These are phyloP conservation scores for Phrynocephalus vlangalii DNA, from an alignment of 2,797 vertebrate species.

Conservation along the genomic window DNA sequence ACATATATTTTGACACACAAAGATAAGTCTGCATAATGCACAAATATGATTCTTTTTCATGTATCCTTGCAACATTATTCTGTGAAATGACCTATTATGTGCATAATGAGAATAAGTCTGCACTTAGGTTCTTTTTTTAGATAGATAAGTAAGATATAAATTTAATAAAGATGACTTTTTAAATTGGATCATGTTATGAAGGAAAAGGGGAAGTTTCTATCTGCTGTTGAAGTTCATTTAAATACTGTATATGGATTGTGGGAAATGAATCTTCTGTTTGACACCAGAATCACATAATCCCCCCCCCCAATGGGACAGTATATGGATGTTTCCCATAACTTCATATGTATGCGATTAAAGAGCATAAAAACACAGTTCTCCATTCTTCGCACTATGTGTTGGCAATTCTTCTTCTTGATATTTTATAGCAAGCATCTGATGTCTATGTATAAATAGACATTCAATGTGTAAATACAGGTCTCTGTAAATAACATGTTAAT, in stretches of 20 bases:
- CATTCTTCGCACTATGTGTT: neutral
- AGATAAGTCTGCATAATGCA: neutral
- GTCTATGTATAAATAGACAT: conserved; percentile 15
- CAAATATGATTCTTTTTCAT: neutral
- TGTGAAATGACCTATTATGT: neutral
- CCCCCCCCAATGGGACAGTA: neutral
- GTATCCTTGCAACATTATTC: neutral
- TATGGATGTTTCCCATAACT: neutral
- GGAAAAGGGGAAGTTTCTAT: neutral
- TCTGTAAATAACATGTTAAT: neutral
- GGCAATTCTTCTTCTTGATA: neutral
- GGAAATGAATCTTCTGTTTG: neutral
- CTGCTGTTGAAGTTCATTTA: neutral
- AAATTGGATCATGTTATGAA: neutral
- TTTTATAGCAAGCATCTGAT: conserved; percentile 22
- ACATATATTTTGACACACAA: neutral
- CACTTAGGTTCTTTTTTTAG: neutral
- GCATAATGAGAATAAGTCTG: neutral
- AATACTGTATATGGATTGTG: neutral
- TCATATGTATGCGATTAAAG: neutral
- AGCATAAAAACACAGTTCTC: neutral
- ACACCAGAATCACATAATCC: neutral
- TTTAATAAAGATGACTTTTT: neutral
- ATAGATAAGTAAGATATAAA: neutral
- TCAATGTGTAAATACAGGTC: conserved; percentile 34